Conservation (phyloP, 2,797 vertebrate species). For the Tadarida brasiliensis region DNA sequence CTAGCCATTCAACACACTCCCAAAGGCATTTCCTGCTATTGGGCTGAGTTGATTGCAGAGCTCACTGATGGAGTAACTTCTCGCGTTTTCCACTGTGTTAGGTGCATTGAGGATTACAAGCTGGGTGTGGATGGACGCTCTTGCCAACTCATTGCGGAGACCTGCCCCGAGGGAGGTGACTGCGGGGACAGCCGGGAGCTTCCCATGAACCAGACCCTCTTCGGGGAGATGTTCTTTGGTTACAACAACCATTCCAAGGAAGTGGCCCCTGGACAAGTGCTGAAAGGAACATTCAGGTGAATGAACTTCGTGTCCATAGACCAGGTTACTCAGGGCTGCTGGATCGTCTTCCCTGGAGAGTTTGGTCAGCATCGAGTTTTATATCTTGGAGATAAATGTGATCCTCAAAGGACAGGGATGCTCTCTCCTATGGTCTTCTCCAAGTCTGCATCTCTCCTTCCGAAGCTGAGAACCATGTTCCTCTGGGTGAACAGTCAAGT, state of each 20-base stretch:
- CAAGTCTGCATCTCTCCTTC: not conserved
- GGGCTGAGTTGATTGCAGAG: not conserved
- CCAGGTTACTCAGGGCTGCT: not conserved
- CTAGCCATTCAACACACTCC: not conserved
- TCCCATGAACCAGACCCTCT: slow-evolving; percentile 97
- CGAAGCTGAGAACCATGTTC: not conserved
- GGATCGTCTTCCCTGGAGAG: not conserved
- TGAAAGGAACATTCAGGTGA: slow-evolving; percentile 98
- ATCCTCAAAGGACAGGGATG: not conserved
- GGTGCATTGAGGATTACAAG: slow-evolving; percentile 99
- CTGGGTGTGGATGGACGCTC: slow-evolving; percentile 94
- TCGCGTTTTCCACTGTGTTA: slow-evolving; percentile 74
- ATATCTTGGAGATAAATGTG: not conserved
- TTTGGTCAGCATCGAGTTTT: not conserved
- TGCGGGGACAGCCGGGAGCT: slow-evolving; percentile 94
- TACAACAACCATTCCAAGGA: slow-evolving; percentile 98
- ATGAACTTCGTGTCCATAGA: slow-evolving; percentile 82
- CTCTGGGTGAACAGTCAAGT: not conserved
- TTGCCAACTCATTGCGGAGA: slow-evolving; percentile 95
- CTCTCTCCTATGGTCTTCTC: not conserved
- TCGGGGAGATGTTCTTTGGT: slow-evolving; percentile 98
- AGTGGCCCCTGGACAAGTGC: slow-evolving; percentile 94
- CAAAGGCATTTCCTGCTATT: not conserved
- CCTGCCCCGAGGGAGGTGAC: slow-evolving; percentile 93
- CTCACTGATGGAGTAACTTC: not conserved